Percentiles rank a stretch among this genome's conserved stretches.
Conservation (phyloP, 2,113 vertebrate genomes). For the Microcebus lehilahytsara region DNA sequence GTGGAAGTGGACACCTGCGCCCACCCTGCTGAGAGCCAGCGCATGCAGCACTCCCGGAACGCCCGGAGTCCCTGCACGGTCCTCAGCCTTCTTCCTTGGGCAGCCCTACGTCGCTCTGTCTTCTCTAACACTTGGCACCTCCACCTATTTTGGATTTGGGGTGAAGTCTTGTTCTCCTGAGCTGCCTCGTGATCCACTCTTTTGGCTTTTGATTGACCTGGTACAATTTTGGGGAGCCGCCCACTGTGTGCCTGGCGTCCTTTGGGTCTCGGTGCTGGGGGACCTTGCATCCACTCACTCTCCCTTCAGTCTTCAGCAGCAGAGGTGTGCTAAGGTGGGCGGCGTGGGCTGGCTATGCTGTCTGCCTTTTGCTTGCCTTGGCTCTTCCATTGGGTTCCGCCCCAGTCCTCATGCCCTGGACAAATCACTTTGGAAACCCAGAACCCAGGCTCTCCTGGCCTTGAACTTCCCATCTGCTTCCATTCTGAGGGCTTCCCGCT, state of each 20-base stretch:
- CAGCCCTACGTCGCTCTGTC: not conserved
- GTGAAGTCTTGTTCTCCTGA: not conserved
- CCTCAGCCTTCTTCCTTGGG: not conserved
- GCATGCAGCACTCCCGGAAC: not conserved
- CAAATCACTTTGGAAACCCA: not conserved
- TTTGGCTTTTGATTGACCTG: not conserved
- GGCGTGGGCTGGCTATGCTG: rapidly evolving
- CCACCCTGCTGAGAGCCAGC: not conserved
- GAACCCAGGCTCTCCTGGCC: not conserved
- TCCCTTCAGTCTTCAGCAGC: not conserved
- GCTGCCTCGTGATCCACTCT: not conserved
- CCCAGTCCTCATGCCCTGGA: not conserved
- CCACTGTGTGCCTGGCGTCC: not conserved
- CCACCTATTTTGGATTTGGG: not conserved
- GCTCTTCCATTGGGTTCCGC: rapidly evolving
- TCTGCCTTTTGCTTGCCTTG: not conserved
- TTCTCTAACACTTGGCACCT: not conserved
- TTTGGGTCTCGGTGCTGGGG: not conserved
- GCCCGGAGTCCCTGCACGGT: not conserved
- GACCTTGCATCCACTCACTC: not conserved
- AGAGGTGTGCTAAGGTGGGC: not conserved
- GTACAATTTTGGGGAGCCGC: not conserved
- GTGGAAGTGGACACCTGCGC: not conserved
- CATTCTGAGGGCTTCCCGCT: not conserved
- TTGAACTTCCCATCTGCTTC: not conserved